Evolutionary conservation across 2,113 vertebrate genomes (phyloP), one percentile per base, ranked within the genome.

Genomic region (Hippocampus abdominalis): DNA sequence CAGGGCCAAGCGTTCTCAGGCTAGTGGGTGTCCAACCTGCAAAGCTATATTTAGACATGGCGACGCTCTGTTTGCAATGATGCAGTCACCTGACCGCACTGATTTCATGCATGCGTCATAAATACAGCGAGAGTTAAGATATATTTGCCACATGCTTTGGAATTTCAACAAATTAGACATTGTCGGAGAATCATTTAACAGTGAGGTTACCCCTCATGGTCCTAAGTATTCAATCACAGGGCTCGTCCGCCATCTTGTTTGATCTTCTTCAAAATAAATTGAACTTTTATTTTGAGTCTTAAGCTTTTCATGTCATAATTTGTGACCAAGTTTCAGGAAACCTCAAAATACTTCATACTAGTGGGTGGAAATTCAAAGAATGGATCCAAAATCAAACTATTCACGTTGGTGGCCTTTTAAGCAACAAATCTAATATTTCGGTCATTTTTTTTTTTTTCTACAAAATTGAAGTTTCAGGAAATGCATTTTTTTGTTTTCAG

Each of bases 41-140:
- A 78, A 82, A 90, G 92, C 93, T 97, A 95, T 94, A 95, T 95
- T 96, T 95, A 97, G 94, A 90, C 76, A 54, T 83, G 73, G 53
- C 81, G 77, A 89, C 89, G 88, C 89, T 79, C 32, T 74, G 73
- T 84, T 73, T 72, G 74, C 39, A 59, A 46, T n/a, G 72, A 70
- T 71, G 72, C 69, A 83, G 83, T 84, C 81, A 71, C 62, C 79
- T 36, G 23, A 20, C 68, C 27, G 1, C 76, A 67, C 72, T 87
- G 84, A 87, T 85, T 72, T 81, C 78, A 84, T 69, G 71, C 84
- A 78, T 83, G 84, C 84, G 81, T 82, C 66, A 48, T 27, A 65
- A 57, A 54, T 54, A 4, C 3, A 11, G 51, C 1, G 15, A 3
- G 27, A 15, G 40, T 64, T 11, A 40, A 15, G 40, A 21, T 25